Evolutionary conservation across 2,888 invertebrate genomes (phyloP), one percentile per base, ranked within the genome.

Genomic region (Drosophila infuscata): DNA sequence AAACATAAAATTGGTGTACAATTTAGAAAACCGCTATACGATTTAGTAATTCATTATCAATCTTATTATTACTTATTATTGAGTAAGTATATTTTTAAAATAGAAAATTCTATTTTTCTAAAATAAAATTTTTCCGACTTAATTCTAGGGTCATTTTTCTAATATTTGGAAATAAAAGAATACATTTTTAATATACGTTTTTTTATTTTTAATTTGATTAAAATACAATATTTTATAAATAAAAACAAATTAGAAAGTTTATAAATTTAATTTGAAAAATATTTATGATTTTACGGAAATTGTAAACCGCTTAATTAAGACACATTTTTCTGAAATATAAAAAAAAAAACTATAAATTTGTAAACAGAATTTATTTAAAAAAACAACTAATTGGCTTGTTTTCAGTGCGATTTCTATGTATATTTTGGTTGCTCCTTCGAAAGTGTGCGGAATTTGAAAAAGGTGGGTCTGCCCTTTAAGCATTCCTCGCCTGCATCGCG

Each of bases 401-500:
- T 12, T 3, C 43, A 43, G 1, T 11, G 20, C 2, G 11, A 1
- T 20, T 25, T 25, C 25, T 25, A 25, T 25, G 2, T 25, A 25
- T 17, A 38, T 2, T 7, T 38, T 12, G 32, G 8, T 8, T 32
- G 11, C 32, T 9, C 15, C 48, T 58, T 58, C 46, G 70, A 61
- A 73, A 68, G 49, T 62, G 48, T 62, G 38, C 54, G 64, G 51
- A 62, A 73, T 75, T 82, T 25, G 59, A 57, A 66, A 75, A 69
- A 36, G 49, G 51, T 67, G 62, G 58, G 67, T 72, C 74, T 76
- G 82, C 72, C 82, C 70, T 76, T 70, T 79, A 65, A 84, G 83
- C 75, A 74, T 83, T 70, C 11, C 20, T 15, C 29, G 49, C 41
- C 52, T 49, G 61, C 76, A 87, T 87, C 72, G 85, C 83, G 83